phyloP scores from a whole-genome alignment of 2,888 invertebrate species.

The Andrena bucephala region DNA sequence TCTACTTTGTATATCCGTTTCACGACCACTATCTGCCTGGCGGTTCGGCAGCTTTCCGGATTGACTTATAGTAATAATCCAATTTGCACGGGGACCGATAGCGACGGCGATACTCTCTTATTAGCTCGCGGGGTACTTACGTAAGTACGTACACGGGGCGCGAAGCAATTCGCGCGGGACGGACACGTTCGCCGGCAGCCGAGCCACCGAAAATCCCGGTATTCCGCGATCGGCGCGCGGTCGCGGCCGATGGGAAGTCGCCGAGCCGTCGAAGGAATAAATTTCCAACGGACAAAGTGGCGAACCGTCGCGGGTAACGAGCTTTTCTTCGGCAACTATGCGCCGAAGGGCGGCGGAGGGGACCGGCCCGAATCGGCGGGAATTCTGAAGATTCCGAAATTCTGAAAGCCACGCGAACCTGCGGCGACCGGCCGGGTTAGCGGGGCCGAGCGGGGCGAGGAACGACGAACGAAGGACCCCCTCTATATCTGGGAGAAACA shows the following conservation, averaged over 20 bases:
- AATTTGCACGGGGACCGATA: constrained; percentile 14
- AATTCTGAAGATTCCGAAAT: constrained; percentile 32
- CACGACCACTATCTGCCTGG: constrained; percentile 20
- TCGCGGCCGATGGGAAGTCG: not conserved
- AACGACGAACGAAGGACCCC: constrained; percentile 9
- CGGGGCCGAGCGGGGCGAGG: too few relatives aligned
- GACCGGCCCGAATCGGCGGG: not conserved
- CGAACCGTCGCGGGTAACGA: not conserved
- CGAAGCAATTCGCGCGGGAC: not conserved
- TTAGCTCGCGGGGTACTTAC: not conserved
- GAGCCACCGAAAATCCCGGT: not conserved
- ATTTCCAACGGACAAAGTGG: not conserved
- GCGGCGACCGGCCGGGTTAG: not conserved
- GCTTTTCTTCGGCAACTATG: not conserved
- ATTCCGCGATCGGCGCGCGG: not conserved
- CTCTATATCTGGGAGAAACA: not conserved
- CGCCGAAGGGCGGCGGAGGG: not conserved
- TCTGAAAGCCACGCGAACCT: constrained; percentile 11
- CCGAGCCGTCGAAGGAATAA: not conserved
- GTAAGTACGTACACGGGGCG: too few relatives aligned
- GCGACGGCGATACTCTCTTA: not conserved
- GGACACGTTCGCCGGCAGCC: not conserved
- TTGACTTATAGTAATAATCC: constrained; percentile 41
- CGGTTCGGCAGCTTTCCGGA: not conserved
- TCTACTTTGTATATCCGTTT: constrained; percentile 38